Base-by-base conservation (phyloP, 2,888 invertebrate genomes). In the Acleris sparsana region DNA sequence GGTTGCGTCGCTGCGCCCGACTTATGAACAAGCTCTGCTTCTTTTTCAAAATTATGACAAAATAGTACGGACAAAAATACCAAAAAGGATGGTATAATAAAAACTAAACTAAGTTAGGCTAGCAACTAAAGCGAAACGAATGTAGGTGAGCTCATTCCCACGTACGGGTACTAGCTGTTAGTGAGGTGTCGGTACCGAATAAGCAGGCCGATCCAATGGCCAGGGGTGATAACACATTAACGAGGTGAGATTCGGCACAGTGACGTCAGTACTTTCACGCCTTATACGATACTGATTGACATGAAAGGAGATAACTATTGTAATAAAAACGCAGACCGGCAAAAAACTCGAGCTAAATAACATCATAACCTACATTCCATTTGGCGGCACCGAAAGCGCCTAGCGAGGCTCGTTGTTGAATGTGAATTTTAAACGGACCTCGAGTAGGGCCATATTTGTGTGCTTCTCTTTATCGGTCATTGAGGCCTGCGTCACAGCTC, bases 301-400 rank as follows among this genome's bases (percentile, higher is more conserved):
- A 84, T 80, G 84, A 89, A 89, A 89, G 85, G 83, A 89, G 88
- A 89, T 90, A 89, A 88, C 86, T 84, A 86, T 86, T 86, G 81
- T 85, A 82, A 85, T 89, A 89, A 91, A 89, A 90, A 86, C 82
- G 82, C 80, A 84, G 80, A 82, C 83, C 79, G 73, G 85, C 86
- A 89, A 90, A 91, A 89, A 92, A 86, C 80, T 82, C 75, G 81
- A 79, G 82, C 89, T 85, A 88, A 89, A 87, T 92, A 92, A 86
- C 90, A 90, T 91, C 86, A 88, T 92, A 91, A 92, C 92, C 92
- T 89, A 92, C 87, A 92, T 92, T 88, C 89, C 87, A 80, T 79
- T 83, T 78, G 84, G 85, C 85, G 82, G 85, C 78, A 82, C 75
- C 78, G 78, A 80, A 82, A 39, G 39, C 82, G 83, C 80, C 83